These are phyloP conservation scores for Cremastinae sp. DNA, from an alignment of 2,888 invertebrate genomes.

Conservation along the genomic window DNA sequence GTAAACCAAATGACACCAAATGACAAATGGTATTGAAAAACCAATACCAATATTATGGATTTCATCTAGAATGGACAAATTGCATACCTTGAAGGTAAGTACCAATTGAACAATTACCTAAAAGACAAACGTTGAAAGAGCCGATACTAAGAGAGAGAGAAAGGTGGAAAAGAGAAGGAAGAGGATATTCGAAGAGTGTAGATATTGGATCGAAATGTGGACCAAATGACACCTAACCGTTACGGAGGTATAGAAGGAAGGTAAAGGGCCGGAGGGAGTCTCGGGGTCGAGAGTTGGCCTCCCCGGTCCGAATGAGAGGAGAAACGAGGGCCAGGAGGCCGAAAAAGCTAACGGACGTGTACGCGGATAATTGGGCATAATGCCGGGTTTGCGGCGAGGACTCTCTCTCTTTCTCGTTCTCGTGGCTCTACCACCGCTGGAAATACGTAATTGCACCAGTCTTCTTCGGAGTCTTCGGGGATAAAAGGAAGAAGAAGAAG, in stretches of 20 bases:
- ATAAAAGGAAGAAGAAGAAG: slow-evolving; percentile 48
- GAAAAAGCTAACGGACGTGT: slow-evolving; percentile 75
- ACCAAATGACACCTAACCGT: neutral
- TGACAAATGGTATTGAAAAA: no score
- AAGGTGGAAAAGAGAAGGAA: no score
- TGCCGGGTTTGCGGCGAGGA: slow-evolving; percentile 74
- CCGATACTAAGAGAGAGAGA: no score
- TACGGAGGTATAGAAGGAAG: slow-evolving; percentile 11
- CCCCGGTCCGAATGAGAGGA: slow-evolving; percentile 44
- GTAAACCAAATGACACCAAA: no score
- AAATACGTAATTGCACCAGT: slow-evolving; percentile 76
- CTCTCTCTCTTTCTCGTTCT: slow-evolving; percentile 33
- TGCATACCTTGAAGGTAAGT: no score
- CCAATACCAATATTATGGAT: no score
- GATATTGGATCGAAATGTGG: neutral
- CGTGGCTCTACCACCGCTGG: slow-evolving; percentile 1
- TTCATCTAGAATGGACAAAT: no score
- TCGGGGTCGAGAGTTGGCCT: slow-evolving; percentile 49
- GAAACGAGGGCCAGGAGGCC: slow-evolving; percentile 62
- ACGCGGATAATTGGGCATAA: slow-evolving; percentile 80
- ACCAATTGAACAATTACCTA: no score
- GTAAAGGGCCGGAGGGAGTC: slow-evolving; percentile 1
- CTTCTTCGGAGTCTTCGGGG: slow-evolving; percentile 37
- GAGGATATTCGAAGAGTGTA: no score
- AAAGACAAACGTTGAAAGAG: no score